A percentile compares a stretch with the other conserved stretches of the same genome.
Evolutionary conservation across 2,888 invertebrate species (phyloP).

Genomic region (Eurytoma californica): DNA sequence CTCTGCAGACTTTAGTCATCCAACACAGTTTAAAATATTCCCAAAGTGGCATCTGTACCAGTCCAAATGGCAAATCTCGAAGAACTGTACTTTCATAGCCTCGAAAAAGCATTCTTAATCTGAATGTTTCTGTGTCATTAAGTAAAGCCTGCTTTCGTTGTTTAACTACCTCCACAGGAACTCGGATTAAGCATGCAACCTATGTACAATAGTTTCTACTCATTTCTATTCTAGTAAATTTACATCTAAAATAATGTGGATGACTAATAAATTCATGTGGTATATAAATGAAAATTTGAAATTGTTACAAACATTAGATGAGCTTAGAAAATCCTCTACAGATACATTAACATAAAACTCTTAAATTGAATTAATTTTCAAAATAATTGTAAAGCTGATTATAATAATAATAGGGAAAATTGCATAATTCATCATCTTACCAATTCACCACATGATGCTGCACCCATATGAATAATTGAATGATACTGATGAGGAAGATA

Average conservation of each 20-base stretch:
- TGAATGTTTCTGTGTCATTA: conserved; percentile 71
- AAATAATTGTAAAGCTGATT: neutral
- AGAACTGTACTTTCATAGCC: conserved; percentile 87
- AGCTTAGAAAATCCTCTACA: neutral
- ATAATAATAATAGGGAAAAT: neutral
- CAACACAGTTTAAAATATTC: conserved; percentile 88
- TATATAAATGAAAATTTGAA: neutral
- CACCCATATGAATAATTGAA: conserved; percentile 87
- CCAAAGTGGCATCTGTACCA: conserved; percentile 97
- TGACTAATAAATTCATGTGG: neutral
- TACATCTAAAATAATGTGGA: neutral
- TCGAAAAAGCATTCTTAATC: conserved; percentile 78
- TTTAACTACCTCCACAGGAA: conserved; percentile 97
- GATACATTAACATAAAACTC: neutral
- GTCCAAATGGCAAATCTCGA: conserved; percentile 94
- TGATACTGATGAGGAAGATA: conserved; percentile 77
- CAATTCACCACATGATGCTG: conserved; percentile 91
- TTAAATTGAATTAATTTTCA: neutral
- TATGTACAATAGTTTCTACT: conserved; percentile 71
- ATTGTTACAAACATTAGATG: too few species aligned
- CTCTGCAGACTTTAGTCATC: conserved; percentile 65
- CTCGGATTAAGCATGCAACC: conserved; percentile 92
- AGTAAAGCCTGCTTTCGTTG: conserved; percentile 90
- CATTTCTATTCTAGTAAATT: conserved; percentile 12
- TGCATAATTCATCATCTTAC: conserved; percentile 74